Evolutionary conservation across 2,113 vertebrate genomes (phyloP).

Genomic region (Odobenus rosmarus): DNA sequence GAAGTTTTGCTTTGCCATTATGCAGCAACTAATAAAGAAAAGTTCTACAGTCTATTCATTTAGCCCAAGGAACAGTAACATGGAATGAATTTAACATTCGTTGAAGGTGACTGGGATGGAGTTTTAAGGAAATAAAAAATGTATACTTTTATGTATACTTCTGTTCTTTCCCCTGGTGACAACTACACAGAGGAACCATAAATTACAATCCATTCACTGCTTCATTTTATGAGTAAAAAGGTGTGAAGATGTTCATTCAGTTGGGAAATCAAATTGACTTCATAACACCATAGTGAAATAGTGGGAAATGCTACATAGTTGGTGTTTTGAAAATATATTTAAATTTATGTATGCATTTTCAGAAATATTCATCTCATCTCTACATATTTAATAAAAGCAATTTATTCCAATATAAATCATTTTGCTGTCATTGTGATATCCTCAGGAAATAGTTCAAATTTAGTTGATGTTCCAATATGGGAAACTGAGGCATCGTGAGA

Average conservation of each 20-base stretch:
- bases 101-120: slow-evolving; percentile 5
- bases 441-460: slow-evolving; percentile 46
- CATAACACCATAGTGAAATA: slow-evolving; percentile 24
- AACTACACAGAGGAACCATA: slow-evolving; percentile 44
- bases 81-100: neutral
- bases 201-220: slow-evolving; percentile 56
- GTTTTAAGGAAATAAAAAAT: slow-evolving; percentile 41
- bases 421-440: slow-evolving; percentile 50
- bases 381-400: slow-evolving; percentile 67
- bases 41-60: neutral
- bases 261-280: slow-evolving; percentile 76
- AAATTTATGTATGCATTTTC: slow-evolving; percentile 76
- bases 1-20: neutral
- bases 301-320: slow-evolving; percentile 50
- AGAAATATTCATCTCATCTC: slow-evolving; percentile 64
- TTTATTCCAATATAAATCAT: slow-evolving; percentile 74
- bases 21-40: neutral
- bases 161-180: slow-evolving; percentile 25
- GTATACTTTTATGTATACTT: neutral
- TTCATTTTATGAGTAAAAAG: slow-evolving; percentile 53
- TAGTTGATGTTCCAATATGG: neutral
- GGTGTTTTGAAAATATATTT: slow-evolving; percentile 76
- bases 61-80: neutral
- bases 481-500: slow-evolving; percentile 47
- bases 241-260: slow-evolving; percentile 63